These are phyloP conservation scores for Phalera bucephala DNA, from an alignment of 2,888 invertebrate genomes.

Conservation along the genomic window DNA sequence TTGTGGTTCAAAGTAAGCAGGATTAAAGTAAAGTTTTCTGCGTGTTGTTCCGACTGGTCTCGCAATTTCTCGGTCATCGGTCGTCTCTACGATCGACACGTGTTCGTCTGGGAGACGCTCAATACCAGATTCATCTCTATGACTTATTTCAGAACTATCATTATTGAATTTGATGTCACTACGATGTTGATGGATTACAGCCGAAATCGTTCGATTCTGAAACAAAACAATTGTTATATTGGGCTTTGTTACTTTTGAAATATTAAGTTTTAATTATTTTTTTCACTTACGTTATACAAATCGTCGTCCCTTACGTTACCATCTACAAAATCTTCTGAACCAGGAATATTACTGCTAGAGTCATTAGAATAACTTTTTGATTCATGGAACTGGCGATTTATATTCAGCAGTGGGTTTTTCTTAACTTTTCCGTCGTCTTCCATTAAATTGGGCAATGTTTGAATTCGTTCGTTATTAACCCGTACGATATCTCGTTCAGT, in stretches of 20 bases:
- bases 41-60: slow-evolving; percentile 87
- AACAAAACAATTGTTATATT: slow-evolving; percentile 21
- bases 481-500: slow-evolving; percentile 73
- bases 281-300: slow-evolving; percentile 55
- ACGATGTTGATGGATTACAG: slow-evolving; percentile 86
- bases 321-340: slow-evolving; percentile 84
- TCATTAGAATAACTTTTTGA: slow-evolving; percentile 68
- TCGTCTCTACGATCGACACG: slow-evolving; percentile 92
- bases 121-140: slow-evolving; percentile 82
- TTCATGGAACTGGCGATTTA: slow-evolving; percentile 85
- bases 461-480: slow-evolving; percentile 69
- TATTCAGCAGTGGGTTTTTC: slow-evolving; percentile 87
- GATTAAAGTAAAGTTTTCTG: slow-evolving; percentile 93
- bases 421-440: slow-evolving; percentile 88
- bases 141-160: slow-evolving; percentile 56
- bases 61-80: slow-evolving; percentile 87
- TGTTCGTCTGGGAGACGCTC: slow-evolving; percentile 93
- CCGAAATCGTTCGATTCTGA: slow-evolving; percentile 84
- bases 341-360: slow-evolving; percentile 85
- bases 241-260: not conserved
- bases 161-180: slow-evolving; percentile 58
- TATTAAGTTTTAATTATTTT: not conserved
- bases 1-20: slow-evolving; percentile 95
- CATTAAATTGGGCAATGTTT: slow-evolving; percentile 65
- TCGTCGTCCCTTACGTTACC: slow-evolving; percentile 59